Evolutionary conservation across 2,888 invertebrate genomes (phyloP), one percentile per base, ranked within the genome.

Genomic region (Pseudococcus viburni): DNA sequence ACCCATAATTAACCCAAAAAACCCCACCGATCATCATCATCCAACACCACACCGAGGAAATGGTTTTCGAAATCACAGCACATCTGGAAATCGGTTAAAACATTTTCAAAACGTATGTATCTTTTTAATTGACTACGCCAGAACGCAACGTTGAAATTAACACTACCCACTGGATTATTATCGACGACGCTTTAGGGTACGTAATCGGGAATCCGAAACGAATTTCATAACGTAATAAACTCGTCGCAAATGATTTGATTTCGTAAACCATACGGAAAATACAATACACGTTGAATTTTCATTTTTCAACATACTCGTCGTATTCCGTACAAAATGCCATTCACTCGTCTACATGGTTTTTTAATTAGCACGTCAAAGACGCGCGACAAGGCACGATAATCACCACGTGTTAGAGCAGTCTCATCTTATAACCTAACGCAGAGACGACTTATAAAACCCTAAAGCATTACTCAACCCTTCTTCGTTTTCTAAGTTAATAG

Each of bases 401-500:
- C 68, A 42, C n/a, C 80, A 80, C 39, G 42, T 80, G 80, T 80
- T 46, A 22, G 80, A 80, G 80, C 80, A 80, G 80, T 46, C 26
- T 46, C 80, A 42, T 46, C 42, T n/a, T 33, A 42, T 80, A 80
- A 39, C 80, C 15, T 39, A 8, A 42, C 42, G n/a, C 26, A 22
- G 68, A 33, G 42, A n/a, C 19, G 80, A 33, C 26, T 33, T 39
- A 39, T 77, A 77, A 39, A 77, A 4, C 39, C 77, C 77, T 39
- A 39, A 77, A 77, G 39, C 77, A 39, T 77, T 77, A 77, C 64
- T 64, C 80, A 85, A 85, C 85, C 85, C 85, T 85, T 85, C 85
- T 59, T 85, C 85, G 46, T 59, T 85, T 85, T 59, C 55, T 51
- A 85, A 85, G 85, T 85, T 85, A 85, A 85, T 85, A 85, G 85